phyloP scores from a whole-genome alignment of 2,797 vertebrate genomes.

The Nannoperca australis region DNA sequence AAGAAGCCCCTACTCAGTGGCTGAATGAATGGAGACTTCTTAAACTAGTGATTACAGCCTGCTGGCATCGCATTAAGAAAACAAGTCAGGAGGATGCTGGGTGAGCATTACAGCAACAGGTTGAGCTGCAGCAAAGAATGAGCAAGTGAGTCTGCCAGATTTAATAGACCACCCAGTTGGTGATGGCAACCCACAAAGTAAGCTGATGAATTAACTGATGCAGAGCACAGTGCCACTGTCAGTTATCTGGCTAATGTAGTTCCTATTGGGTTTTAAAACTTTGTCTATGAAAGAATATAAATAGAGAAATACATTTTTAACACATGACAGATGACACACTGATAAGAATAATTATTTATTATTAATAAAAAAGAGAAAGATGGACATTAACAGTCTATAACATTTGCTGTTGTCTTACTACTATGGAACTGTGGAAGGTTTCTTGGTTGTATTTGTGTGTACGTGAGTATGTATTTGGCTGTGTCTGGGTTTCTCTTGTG shows the following conservation, averaged over 20 bases:
- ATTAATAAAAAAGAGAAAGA: no score
- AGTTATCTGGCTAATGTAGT: not conserved
- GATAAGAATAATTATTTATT: no score
- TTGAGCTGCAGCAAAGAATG: constrained; percentile 6
- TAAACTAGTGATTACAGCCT: not conserved
- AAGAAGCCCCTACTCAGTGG: not conserved
- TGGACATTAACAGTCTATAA: no score
- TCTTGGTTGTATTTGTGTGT: not conserved
- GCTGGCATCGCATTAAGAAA: constrained; percentile 16
- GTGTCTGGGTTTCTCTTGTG: not conserved
- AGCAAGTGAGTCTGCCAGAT: constrained; percentile 7
- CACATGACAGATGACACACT: not conserved
- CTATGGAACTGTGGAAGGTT: no score
- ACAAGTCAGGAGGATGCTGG: constrained; percentile 13
- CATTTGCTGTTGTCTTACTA: no score
- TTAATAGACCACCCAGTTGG: constrained; percentile 10
- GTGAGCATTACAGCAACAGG: constrained; percentile 2
- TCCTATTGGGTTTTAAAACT: not conserved
- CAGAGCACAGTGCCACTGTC: not conserved
- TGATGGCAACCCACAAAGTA: constrained; percentile 7
- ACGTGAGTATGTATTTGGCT: not conserved
- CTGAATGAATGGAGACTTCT: not conserved
- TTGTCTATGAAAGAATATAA: not conserved
- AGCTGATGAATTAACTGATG: constrained; percentile 11
- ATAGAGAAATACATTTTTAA: not conserved